phyloP scores from a whole-genome alignment of 2,797 vertebrate genomes.

The Etheostoma nigrum region DNA sequence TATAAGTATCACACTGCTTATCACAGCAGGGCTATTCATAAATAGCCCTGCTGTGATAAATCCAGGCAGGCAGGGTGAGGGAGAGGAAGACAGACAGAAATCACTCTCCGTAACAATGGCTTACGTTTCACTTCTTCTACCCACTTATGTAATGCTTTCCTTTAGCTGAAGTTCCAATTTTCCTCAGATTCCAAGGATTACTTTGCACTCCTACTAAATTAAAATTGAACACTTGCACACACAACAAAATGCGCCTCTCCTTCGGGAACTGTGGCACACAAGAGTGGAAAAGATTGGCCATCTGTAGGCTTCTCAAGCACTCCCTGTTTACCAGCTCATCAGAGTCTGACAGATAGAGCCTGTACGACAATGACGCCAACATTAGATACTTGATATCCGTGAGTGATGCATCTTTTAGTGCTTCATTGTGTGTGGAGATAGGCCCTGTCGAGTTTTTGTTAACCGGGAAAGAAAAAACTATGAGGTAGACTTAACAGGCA shows the following conservation, averaged over 20 bases:
- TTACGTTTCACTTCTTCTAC: slow-evolving; percentile 23
- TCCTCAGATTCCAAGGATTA: slow-evolving; percentile 1
- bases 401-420: slow-evolving; percentile 28
- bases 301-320: slow-evolving; percentile 66
- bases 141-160: slow-evolving; percentile 5
- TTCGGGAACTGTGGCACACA: slow-evolving; percentile 43
- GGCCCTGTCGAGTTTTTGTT: slow-evolving; percentile 29
- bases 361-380: slow-evolving; percentile 38
- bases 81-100: slow-evolving; percentile 44
- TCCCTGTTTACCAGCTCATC: slow-evolving; percentile 65
- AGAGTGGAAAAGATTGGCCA: slow-evolving; percentile 63
- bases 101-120: slow-evolving; percentile 43
- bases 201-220: slow-evolving; percentile 44
- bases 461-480: slow-evolving; percentile 15
- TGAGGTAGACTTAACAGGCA: slow-evolving; percentile 10
- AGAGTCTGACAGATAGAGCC: slow-evolving; percentile 63
- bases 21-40: too few species aligned
- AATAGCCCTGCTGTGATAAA: slow-evolving; percentile 51
- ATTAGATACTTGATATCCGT: slow-evolving; percentile 38
- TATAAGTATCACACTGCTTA: slow-evolving; percentile 62
- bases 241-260: slow-evolving; percentile 28
- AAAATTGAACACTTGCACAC: slow-evolving; percentile 31
- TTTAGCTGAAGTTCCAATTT: slow-evolving; percentile 3
- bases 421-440: slow-evolving; percentile 10
- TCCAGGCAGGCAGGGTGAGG: slow-evolving; percentile 30